Percentiles rank a stretch among this genome's conserved stretches.
phyloP scores from a whole-genome alignment of 2,113 vertebrate species.

The Cepphus grylle region DNA sequence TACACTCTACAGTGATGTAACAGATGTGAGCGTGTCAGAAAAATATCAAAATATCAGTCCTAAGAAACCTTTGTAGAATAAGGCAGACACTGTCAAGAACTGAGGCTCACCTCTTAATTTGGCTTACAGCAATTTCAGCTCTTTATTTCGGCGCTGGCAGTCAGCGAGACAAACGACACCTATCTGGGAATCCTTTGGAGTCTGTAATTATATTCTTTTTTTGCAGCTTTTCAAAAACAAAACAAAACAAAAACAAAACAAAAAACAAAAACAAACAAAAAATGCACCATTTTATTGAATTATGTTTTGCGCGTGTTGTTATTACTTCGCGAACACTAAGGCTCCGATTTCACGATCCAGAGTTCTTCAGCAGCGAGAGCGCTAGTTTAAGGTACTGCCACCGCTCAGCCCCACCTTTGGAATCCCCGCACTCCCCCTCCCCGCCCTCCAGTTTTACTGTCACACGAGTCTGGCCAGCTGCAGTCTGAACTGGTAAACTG shows the following conservation, averaged over 20 bases:
- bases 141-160: neutral
- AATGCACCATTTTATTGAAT: neutral
- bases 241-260: neutral
- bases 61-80: neutral
- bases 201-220: neutral
- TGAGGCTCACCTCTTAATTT: neutral
- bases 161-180: neutral
- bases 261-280: neutral
- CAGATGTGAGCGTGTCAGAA: neutral
- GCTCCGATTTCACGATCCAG: neutral
- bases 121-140: neutral
- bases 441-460: neutral
- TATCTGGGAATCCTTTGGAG: neutral
- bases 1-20: neutral
- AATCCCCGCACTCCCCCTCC: fast-evolving
- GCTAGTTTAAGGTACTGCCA: neutral
- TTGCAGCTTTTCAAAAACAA: neutral
- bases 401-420: neutral
- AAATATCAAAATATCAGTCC: neutral
- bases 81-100: neutral
- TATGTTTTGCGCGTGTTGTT: neutral
- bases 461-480: neutral
- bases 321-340: neutral
- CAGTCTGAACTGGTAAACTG: neutral
- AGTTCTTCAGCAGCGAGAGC: neutral